A percentile compares a stretch with the other conserved stretches of the same genome.
Evolutionary conservation across 2,797 vertebrate genomes (phyloP).

Genomic region (Neopelma chrysocephalum): DNA sequence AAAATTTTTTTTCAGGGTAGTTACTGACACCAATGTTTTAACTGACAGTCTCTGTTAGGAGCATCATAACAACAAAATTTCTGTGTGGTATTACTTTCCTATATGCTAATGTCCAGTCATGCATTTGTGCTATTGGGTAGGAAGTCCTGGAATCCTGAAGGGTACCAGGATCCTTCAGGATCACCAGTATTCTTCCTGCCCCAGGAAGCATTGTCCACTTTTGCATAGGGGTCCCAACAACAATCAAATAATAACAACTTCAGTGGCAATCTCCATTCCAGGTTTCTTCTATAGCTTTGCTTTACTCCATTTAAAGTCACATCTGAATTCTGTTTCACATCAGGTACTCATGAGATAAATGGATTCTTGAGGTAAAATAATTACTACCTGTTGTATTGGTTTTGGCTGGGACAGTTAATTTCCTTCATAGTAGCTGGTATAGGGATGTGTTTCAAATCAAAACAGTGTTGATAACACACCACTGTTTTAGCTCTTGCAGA

Average conservation of each 20-base stretch:
- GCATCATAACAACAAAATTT: background rate
- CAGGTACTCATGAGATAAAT: background rate
- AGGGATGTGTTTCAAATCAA: background rate
- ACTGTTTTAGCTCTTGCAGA: background rate
- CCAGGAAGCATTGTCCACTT: background rate
- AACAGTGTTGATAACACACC: background rate
- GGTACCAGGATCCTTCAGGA: background rate
- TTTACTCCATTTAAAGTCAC: background rate
- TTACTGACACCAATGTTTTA: background rate
- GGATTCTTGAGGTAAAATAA: background rate
- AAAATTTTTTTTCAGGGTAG: background rate
- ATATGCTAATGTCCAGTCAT: too few species aligned
- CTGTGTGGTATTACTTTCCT: background rate
- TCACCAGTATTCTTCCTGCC: background rate
- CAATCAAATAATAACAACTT: background rate
- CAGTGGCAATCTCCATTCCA: background rate
- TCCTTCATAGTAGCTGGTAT: background rate
- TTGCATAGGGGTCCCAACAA: background rate
- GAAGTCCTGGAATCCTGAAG: background rate
- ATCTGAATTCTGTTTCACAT: background rate
- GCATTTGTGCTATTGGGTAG: background rate
- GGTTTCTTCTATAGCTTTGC: background rate
- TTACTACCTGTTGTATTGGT: background rate
- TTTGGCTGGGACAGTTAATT: background rate
- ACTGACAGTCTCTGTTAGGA: background rate